phyloP scores from a whole-genome alignment of 2,888 invertebrate species.

The Urechis unicinctus region DNA sequence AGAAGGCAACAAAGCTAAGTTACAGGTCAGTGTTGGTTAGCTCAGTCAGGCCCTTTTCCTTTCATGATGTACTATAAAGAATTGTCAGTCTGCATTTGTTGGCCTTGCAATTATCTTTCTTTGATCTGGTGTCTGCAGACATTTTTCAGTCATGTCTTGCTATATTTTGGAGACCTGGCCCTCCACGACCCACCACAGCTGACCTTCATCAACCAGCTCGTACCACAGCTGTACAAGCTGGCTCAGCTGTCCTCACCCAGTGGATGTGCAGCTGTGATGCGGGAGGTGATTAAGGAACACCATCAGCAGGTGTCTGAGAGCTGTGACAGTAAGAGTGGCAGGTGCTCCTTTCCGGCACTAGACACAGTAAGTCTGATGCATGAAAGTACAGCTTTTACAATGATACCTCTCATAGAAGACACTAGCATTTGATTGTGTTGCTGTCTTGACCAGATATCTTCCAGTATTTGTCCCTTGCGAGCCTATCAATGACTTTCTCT shows the following conservation, averaged over 20 bases:
- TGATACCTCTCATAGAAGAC: background rate
- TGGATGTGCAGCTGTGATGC: conserved; percentile 62
- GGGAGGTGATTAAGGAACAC: conserved; percentile 69
- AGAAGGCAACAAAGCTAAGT: conserved; percentile 69
- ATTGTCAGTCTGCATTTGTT: background rate
- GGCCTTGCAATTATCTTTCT: background rate
- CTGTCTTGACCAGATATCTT: background rate
- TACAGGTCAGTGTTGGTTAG: conserved; percentile 53
- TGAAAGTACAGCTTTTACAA: background rate
- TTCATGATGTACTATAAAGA: background rate
- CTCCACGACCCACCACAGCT: conserved; percentile 40
- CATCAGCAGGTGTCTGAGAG: conserved; percentile 59
- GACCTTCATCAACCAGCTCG: conserved; percentile 46
- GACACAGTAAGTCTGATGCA: conserved; percentile 35
- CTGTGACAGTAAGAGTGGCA: conserved; percentile 24
- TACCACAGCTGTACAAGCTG: conserved; percentile 60
- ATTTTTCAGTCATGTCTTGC: conserved; percentile 70
- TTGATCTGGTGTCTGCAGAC: conserved; percentile 36
- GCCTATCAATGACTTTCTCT: too few relatives aligned
- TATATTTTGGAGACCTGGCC: conserved; percentile 67
- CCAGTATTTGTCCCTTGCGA: background rate
- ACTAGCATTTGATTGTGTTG: background rate
- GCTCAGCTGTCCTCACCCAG: conserved; percentile 66
- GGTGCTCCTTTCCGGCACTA: conserved; percentile 51
- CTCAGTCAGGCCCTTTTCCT: background rate